Evolutionary conservation across 1,140 invertebrate species (phyloP).

Genomic region (Rhopalosiphum maidis): DNA sequence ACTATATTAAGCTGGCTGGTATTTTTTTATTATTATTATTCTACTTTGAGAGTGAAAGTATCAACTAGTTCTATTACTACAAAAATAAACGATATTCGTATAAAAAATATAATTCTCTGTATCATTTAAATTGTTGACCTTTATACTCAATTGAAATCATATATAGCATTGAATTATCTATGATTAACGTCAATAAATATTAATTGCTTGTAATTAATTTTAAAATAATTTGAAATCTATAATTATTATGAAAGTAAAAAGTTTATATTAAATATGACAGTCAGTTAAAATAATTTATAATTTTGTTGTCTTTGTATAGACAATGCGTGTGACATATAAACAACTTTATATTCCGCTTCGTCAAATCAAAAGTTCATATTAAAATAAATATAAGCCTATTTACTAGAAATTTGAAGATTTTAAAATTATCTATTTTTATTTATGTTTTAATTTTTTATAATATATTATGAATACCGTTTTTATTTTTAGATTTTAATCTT

Average conservation of each 20-base stretch:
- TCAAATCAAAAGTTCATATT: background rate
- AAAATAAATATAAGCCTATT: background rate
- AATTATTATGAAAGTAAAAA: background rate
- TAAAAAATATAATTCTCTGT: background rate
- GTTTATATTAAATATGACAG: background rate
- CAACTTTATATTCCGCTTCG: background rate
- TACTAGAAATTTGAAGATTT: background rate
- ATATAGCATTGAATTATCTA: background rate
- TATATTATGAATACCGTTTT: no score
- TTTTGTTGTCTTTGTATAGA: background rate
- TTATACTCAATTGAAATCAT: conserved; percentile 5
- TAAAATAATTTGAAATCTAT: background rate
- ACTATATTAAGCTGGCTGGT: background rate
- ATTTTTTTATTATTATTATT: background rate
- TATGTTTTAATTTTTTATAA: background rate
- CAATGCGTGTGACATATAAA: background rate
- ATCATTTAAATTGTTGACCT: background rate
- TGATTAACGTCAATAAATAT: conserved; percentile 8
- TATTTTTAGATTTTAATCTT: background rate
- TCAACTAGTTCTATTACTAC: background rate
- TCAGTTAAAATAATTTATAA: background rate
- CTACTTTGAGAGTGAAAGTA: conserved; percentile 18
- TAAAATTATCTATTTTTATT: background rate
- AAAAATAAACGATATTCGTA: background rate
- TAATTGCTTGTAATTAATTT: background rate